Evolutionary conservation across 2,797 vertebrate species (phyloP).

Genomic region (Microchirus variegatus): DNA sequence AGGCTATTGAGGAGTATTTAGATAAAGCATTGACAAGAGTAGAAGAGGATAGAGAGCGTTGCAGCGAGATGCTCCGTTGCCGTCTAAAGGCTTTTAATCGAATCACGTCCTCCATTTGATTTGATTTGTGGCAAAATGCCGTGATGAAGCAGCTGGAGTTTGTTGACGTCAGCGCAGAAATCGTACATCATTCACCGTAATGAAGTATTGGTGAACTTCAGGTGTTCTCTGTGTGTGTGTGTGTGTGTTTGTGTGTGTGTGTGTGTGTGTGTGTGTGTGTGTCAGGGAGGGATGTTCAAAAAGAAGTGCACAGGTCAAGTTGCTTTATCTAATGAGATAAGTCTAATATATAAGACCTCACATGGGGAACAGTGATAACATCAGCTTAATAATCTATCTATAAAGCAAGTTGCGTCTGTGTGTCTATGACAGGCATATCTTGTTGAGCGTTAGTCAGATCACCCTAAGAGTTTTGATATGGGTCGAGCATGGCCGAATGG

Average conservation of each 20-base stretch:
- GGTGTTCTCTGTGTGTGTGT: conserved; percentile 6
- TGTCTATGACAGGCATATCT: too few species aligned
- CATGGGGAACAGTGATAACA: too few species aligned
- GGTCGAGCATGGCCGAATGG: too few species aligned
- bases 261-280: too few species aligned
- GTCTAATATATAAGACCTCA: too few species aligned
- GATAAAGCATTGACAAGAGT: conserved; percentile 27
- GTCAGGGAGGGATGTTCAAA: neutral
- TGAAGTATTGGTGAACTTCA: neutral
- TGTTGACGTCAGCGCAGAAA: conserved; percentile 3
- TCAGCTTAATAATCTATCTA: too few species aligned
- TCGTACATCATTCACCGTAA: too few species aligned
- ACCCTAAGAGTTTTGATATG: too few species aligned
- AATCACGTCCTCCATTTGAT: conserved; percentile 32
- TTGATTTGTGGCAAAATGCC: conserved; percentile 15
- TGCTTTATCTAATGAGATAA: too few species aligned
- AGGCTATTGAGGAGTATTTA: conserved; percentile 24
- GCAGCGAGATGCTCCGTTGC: conserved; percentile 16
- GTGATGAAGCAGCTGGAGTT: neutral
- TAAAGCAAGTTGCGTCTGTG: too few species aligned
- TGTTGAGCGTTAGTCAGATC: too few species aligned
- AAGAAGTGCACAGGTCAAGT: too few species aligned
- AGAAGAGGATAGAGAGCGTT: conserved; percentile 9
- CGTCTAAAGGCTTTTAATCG: conserved; percentile 40
- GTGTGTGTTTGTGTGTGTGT: conserved; percentile 1